Evolutionary conservation across 2,797 vertebrate genomes (phyloP), one percentile per base, ranked within the genome.

Genomic region (Urosaurus nigricauda): DNA sequence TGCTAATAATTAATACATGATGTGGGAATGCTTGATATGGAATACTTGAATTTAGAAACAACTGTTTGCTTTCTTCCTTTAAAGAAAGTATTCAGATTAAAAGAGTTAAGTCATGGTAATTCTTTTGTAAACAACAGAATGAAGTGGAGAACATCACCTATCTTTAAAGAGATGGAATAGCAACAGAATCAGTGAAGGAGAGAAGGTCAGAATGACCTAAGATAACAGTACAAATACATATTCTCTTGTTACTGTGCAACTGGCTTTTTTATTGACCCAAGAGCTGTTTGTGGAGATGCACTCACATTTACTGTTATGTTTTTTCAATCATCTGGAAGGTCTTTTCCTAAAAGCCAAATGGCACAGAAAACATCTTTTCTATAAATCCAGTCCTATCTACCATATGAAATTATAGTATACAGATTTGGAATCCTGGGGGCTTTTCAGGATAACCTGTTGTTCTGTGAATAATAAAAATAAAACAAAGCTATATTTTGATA

Each of bases 141-240:
- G 4, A 35, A 11, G 8, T 26, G 19, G 32, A 58, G 19, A 71
- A 71, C 32, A 78, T 85, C 37, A n/a, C 16, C 73, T 47, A 47
- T 73, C 77, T 85, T 71, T 60, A 70, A 85, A 60, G 32, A 84
- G 16, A 58, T 68, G 5, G 35, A 43, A 51, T n/a, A 47, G 11
- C 29, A 70, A 17, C 75, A 79, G 74, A 70, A 35, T 51, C 35
- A 37, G n/a, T 75, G 74, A 79, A 79, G 43, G 60, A 71, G 47
- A 84, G 79, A 83, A 83, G 77, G 83, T 84, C 75, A 79, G 37
- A 84, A 78, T 77, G 84, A 56, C 74, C 74, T 70, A 60, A 71
- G 51, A 84, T 68, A 87, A 71, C 12, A 29, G 65, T 47, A 40
- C 43, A 37, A 71, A 87, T 87, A 71, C 35, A 43, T 87, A 87